Conservation (phyloP, 2,888 invertebrate genomes). For the Ormyrus pomaceus region DNA sequence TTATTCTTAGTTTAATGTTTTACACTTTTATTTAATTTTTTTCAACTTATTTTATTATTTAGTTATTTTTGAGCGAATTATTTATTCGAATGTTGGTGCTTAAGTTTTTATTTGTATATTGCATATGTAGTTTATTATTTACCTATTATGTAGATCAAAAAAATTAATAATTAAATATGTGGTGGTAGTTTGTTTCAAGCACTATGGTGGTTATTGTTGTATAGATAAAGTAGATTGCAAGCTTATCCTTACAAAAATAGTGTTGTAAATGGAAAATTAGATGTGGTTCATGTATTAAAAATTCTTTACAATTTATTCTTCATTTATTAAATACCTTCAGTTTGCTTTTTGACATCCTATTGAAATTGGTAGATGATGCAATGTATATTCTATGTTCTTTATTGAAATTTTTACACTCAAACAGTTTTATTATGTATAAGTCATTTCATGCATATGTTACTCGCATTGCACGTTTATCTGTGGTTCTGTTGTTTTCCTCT, state of each 20-base stretch:
- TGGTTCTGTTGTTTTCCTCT: conserved; percentile 51
- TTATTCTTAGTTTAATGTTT: conserved; percentile 32
- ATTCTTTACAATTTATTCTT: conserved; percentile 33
- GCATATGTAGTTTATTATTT: conserved; percentile 38
- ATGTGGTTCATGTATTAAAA: conserved; percentile 55
- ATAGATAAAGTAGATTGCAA: conserved; percentile 21
- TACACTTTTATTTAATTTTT: too few species aligned
- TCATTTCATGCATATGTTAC: neutral
- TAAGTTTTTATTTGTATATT: conserved; percentile 38
- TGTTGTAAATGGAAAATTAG: too few species aligned
- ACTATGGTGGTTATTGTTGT: conserved; percentile 30
- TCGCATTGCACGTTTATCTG: conserved; percentile 45
- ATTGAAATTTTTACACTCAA: neutral
- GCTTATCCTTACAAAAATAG: conserved; percentile 10
- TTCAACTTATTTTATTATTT: neutral
- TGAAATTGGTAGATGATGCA: too few species aligned
- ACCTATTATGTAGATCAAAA: conserved; percentile 34
- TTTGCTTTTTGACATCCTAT: conserved; percentile 1
- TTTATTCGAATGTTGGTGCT: conserved; percentile 55
- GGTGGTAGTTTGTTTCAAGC: conserved; percentile 57
- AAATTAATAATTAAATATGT: conserved; percentile 45
- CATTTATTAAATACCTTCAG: conserved; percentile 40
- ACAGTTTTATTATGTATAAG: too few species aligned
- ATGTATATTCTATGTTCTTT: neutral
- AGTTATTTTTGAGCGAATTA: conserved; percentile 32